Evolutionary conservation across 92 coral and sea anemone species (phyloP).

Genomic region (Umimayanthus chanpuru): DNA sequence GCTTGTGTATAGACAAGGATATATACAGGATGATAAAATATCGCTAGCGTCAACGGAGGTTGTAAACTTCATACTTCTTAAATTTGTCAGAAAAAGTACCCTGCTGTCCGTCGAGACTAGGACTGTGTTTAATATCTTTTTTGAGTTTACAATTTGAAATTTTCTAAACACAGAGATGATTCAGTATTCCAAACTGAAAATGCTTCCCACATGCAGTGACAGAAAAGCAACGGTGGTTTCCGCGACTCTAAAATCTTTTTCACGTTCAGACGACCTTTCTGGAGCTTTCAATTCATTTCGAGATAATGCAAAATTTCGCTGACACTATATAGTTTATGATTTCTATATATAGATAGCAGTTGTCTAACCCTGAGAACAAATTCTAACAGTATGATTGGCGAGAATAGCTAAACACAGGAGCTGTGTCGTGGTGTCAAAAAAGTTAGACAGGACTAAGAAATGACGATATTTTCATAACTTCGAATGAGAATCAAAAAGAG

Average conservation of each 20-base stretch:
- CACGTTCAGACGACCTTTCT: neutral
- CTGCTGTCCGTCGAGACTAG: conserved; percentile 36
- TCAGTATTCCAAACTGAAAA: neutral
- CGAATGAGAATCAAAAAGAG: neutral
- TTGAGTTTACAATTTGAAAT: conserved; percentile 33
- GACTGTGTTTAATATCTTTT: conserved; percentile 7
- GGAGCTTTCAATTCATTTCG: neutral
- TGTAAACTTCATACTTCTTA: neutral
- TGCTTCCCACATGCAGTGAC: conserved; percentile 13
- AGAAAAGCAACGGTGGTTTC: neutral
- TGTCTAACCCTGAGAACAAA: neutral
- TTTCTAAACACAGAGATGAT: conserved; percentile 41
- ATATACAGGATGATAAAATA: neutral
- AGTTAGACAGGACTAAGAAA: neutral
- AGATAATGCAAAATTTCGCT: neutral
- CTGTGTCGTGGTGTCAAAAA: neutral
- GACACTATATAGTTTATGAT: neutral
- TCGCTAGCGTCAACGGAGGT: neutral
- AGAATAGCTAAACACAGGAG: neutral
- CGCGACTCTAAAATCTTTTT: neutral
- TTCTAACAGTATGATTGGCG: neutral
- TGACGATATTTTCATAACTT: neutral
- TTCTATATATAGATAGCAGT: neutral
- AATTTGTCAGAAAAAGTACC: conserved; percentile 16
- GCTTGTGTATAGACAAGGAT: conserved; percentile 5